These are phyloP conservation scores for Stenodera caucasica DNA, from an alignment of 2,888 invertebrate genomes.

Conservation along the genomic window DNA sequence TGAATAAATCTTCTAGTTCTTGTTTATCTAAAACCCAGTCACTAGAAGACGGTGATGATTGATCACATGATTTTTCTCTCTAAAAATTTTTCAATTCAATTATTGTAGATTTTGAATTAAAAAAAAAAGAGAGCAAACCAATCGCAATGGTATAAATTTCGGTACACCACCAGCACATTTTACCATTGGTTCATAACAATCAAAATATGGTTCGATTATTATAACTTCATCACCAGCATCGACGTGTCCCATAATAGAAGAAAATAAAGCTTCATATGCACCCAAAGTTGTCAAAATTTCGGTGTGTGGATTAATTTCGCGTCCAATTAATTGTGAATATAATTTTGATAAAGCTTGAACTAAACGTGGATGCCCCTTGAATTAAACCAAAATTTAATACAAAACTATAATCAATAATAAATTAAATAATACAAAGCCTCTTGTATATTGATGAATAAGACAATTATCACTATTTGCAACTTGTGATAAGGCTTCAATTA, in stretches of 20 bases:
- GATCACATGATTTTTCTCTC: conserved; percentile 38
- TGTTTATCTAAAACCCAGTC: conserved; percentile 88
- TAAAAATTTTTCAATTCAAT: conserved; percentile 15
- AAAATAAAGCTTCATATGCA: conserved; percentile 93
- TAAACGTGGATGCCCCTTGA: conserved; percentile 87
- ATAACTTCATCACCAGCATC: conserved; percentile 89
- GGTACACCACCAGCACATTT: conserved; percentile 83
- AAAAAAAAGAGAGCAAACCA: conserved; percentile 60
- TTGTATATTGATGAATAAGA: conserved; percentile 87
- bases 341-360: conserved; percentile 82
- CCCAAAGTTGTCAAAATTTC: conserved; percentile 90
- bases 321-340: conserved; percentile 77
- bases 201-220: conserved; percentile 97
- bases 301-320: conserved; percentile 77
- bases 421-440: conserved; percentile 76
- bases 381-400: conserved; percentile 8
- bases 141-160: conserved; percentile 82
- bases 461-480: conserved; percentile 70
- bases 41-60: conserved; percentile 64
- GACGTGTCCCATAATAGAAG: conserved; percentile 79
- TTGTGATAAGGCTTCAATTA: conserved; percentile 74
- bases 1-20: conserved; percentile 81
- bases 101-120: not conserved
- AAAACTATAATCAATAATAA: not conserved
- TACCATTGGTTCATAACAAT: conserved; percentile 97